phyloP scores from a whole-genome alignment of 2,113 vertebrate genomes.

The Tachysurus fulvidraco region DNA sequence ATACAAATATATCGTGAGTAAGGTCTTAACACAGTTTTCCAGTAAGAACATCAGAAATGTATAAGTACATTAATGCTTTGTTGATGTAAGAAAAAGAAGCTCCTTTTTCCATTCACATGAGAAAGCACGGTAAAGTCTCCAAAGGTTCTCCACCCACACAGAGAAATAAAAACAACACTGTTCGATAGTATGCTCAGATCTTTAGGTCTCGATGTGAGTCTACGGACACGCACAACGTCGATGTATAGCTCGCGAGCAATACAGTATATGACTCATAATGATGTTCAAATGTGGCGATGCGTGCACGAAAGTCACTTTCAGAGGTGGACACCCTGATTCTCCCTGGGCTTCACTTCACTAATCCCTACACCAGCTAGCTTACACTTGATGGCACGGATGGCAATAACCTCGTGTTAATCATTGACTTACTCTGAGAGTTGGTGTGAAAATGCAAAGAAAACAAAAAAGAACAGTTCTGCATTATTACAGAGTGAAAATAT shows the following conservation, averaged over 20 bases:
- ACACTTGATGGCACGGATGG: background rate
- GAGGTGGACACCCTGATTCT: constrained; percentile 43
- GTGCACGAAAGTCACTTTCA: constrained; percentile 33
- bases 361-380: constrained; percentile 26
- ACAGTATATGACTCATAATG: constrained; percentile 56
- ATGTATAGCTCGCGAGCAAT: constrained; percentile 50
- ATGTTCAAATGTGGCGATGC: constrained; percentile 49
- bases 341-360: constrained; percentile 35
- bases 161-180: constrained; percentile 18
- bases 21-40: background rate
- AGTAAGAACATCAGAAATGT: background rate
- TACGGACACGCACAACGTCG: constrained; percentile 45
- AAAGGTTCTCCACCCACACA: background rate
- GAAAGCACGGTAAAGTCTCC: constrained; percentile 4
- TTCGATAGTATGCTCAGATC: constrained; percentile 33
- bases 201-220: constrained; percentile 56
- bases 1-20: background rate
- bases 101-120: background rate
- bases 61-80: background rate
- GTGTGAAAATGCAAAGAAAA: background rate
- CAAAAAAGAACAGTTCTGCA: background rate
- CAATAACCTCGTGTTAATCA: background rate
- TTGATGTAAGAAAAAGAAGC: background rate
- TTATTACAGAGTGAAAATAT: background rate
- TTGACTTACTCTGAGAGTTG: background rate